Evolutionary conservation across 2,888 invertebrate genomes (phyloP).

Genomic region (Operophtera brumata): DNA sequence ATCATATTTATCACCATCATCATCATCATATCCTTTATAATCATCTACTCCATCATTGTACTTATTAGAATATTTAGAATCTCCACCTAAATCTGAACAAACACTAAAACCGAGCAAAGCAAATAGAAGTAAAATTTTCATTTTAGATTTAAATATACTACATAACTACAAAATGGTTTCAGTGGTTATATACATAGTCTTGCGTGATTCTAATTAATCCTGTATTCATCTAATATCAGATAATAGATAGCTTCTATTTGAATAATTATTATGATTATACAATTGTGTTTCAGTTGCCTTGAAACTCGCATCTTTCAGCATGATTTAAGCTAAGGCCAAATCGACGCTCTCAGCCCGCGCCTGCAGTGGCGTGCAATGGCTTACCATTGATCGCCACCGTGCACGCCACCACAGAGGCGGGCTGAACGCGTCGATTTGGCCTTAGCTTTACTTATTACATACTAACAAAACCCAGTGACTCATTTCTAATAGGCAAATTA

Average conservation of each 20-base stretch:
- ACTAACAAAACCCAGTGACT: no score
- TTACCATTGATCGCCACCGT: no score
- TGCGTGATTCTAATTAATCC: background rate
- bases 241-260: background rate
- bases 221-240: background rate
- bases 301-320: background rate
- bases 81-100: background rate
- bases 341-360: no score
- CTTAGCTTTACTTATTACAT: no score
- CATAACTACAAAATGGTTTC: background rate
- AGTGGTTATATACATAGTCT: constrained; percentile 2
- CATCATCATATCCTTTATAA: background rate
- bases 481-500: no score
- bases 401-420: no score
- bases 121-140: constrained; percentile 2
- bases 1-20: background rate
- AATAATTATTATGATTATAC: background rate
- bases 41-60: constrained; percentile 8
- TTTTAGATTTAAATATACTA: background rate
- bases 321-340: no score
- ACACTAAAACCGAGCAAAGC: background rate
- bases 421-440: no score
- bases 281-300: background rate
- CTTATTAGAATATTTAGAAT: constrained; percentile 7
- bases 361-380: no score